Evolutionary conservation across 2,113 vertebrate species (phyloP).

Genomic region (Tonatia bakeri): DNA sequence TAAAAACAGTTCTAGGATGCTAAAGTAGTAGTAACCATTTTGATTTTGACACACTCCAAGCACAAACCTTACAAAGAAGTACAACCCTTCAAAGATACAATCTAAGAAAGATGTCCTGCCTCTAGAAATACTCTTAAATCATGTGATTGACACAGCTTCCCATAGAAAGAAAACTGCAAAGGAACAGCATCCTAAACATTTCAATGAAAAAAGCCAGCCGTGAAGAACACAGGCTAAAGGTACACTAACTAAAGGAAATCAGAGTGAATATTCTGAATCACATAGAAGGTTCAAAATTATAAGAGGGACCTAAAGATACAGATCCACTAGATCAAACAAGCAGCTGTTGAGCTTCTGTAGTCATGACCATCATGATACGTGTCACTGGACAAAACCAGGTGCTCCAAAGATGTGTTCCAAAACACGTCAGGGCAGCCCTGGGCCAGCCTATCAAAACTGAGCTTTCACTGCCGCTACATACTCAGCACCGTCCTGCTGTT

Average conservation of each 20-base stretch:
- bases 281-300: neutral
- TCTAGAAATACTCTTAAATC: neutral
- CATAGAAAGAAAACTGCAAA: conserved; percentile 22
- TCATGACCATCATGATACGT: neutral
- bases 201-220: neutral
- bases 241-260: neutral
- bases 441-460: conserved; percentile 43
- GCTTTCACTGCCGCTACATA: conserved; percentile 10
- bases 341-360: neutral
- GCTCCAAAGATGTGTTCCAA: neutral
- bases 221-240: neutral
- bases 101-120: neutral
- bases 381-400: conserved; percentile 12
- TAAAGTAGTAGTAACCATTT: neutral
- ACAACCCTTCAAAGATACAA: neutral
- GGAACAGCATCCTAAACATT: neutral
- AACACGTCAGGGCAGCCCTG: conserved; percentile 38
- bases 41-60: neutral
- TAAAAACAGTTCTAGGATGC: conserved; percentile 21
- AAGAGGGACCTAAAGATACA: neutral
- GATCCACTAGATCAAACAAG: neutral
- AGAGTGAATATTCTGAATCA: neutral
- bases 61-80: neutral
- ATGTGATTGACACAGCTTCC: neutral
- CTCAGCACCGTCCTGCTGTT: conserved; percentile 49